Evolutionary conservation across 2,113 vertebrate species (phyloP).

Genomic region (Plecotus auritus): DNA sequence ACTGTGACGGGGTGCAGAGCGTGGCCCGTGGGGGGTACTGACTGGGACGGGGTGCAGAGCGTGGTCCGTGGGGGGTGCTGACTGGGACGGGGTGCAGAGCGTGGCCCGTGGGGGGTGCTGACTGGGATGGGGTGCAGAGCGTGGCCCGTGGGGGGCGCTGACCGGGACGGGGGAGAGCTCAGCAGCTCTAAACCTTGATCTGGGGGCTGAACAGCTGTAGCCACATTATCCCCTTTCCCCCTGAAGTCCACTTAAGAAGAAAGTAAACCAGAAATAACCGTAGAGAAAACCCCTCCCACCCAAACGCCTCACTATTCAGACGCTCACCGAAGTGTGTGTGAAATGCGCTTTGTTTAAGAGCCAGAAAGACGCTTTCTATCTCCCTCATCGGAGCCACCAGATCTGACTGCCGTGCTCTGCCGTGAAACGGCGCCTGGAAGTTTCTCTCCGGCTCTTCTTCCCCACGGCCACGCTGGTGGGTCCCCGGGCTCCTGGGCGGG

Average conservation of each 20-base stretch:
- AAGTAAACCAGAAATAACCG: not conserved
- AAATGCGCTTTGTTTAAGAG: not conserved
- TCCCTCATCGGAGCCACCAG: not conserved
- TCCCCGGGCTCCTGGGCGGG: not conserved
- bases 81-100: too few species aligned
- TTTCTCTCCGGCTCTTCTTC: not conserved
- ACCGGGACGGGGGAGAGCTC: not conserved
- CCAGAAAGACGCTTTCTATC: not conserved
- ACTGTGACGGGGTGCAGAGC: too few species aligned
- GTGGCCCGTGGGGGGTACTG: too few species aligned
- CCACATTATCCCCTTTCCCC: not conserved
- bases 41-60: too few species aligned
- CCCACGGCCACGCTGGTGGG: not conserved
- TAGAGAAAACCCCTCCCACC: not conserved
- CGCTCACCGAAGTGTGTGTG: not conserved
- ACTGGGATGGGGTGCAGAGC: too few species aligned
- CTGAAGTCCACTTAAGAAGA: not conserved
- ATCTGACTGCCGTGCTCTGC: not conserved
- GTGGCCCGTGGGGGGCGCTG: too few species aligned
- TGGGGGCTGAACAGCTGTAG: not conserved
- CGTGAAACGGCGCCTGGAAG: not conserved
- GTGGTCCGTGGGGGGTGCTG: too few species aligned
- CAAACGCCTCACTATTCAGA: not conserved
- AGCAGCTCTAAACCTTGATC: not conserved
- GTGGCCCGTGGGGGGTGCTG: too few species aligned